These are phyloP conservation scores for Xenus cinereus DNA, from an alignment of 2,113 vertebrate genomes.

Conservation along the genomic window DNA sequence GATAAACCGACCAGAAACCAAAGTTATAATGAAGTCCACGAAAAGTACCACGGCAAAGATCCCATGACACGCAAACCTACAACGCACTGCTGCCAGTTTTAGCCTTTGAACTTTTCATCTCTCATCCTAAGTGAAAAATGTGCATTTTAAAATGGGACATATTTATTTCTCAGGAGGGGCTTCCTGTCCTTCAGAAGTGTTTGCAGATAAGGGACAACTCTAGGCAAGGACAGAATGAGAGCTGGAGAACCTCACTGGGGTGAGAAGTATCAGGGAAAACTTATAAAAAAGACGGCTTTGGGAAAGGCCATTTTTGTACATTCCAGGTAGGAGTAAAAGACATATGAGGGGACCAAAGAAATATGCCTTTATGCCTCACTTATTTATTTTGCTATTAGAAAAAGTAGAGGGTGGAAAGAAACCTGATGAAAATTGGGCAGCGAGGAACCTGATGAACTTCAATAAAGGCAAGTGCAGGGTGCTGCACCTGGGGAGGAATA, in stretches of 20 bases:
- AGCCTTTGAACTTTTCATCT: too few relatives aligned
- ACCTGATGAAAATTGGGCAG: too few relatives aligned
- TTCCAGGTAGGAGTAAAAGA: neutral
- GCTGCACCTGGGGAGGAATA: too few relatives aligned
- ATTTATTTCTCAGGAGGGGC: neutral
- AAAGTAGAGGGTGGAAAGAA: neutral
- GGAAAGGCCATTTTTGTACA: neutral
- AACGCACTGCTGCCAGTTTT: neutral
- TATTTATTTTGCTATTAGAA: neutral
- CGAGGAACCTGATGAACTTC: too few relatives aligned
- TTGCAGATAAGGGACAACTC: neutral
- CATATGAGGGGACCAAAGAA: neutral
- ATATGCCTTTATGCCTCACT: neutral
- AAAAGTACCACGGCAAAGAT: neutral
- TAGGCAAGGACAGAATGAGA: neutral
- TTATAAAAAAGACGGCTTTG: neutral
- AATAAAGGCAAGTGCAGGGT: too few relatives aligned
- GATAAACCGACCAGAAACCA: neutral
- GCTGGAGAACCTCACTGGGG: neutral
- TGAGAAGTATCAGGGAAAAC: neutral
- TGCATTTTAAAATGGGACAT: neutral
- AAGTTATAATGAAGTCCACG: neutral
- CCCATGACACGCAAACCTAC: accelerated
- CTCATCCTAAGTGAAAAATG: neutral
- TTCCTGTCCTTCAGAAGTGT: neutral